Conservation (phyloP, 2,888 invertebrate species). For the Hemithea aestivaria region DNA sequence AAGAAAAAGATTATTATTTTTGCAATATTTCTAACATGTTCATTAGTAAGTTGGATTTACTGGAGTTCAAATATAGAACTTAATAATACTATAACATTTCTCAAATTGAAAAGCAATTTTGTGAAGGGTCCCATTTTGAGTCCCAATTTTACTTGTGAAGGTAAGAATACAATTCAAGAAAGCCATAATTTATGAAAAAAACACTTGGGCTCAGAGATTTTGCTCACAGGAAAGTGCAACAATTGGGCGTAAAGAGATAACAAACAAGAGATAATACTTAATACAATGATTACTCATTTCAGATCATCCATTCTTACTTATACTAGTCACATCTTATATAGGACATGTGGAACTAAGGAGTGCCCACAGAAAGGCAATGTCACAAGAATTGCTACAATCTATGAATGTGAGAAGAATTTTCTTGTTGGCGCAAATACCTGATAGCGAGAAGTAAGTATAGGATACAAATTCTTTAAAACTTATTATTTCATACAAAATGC, state of each 20-base stretch:
- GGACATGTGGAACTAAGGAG: conserved; percentile 84
- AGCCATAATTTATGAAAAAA: neutral
- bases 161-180: conserved; percentile 30
- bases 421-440: conserved; percentile 81
- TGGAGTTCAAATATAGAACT: conserved; percentile 45
- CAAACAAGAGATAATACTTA: too few species aligned
- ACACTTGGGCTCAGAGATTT: neutral
- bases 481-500: conserved; percentile 4
- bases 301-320: conserved; percentile 51
- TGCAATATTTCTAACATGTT: conserved; percentile 28
- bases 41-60: conserved; percentile 50
- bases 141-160: conserved; percentile 38
- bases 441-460: conserved; percentile 58
- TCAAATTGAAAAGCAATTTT: conserved; percentile 35
- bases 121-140: conserved; percentile 34
- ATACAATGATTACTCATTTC: too few species aligned
- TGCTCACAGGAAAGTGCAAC: too few species aligned
- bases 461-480: neutral
- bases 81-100: conserved; percentile 36
- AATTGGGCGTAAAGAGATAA: too few species aligned
- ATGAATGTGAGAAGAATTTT: conserved; percentile 83
- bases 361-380: conserved; percentile 84
- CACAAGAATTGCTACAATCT: conserved; percentile 73
- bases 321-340: conserved; percentile 87
- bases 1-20: conserved; percentile 19